phyloP scores from a whole-genome alignment of 2,888 invertebrate species.

The Ariolimax columbianus region DNA sequence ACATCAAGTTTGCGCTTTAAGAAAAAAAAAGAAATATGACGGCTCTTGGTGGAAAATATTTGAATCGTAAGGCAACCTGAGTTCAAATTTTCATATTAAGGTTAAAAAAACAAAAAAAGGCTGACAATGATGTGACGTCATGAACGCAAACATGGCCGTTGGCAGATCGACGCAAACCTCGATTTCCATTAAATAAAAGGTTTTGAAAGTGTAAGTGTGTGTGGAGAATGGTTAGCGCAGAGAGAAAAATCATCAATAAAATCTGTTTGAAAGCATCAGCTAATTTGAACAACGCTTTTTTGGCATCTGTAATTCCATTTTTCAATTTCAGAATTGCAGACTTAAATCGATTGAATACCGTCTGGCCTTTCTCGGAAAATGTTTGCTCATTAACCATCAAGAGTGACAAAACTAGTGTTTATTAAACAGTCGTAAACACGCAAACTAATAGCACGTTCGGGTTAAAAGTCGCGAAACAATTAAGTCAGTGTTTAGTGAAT shows the following conservation, averaged over 20 bases:
- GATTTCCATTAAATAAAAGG: not conserved
- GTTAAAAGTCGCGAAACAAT: not conserved
- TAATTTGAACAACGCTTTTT: not conserved
- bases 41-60: too few species aligned
- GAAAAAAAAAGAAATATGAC: too few species aligned
- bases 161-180: conserved; percentile 1
- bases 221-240: too few species aligned
- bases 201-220: too few species aligned
- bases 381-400: not conserved
- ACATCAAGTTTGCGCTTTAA: too few species aligned
- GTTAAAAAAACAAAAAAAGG: too few species aligned
- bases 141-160: not conserved
- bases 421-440: not conserved
- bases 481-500: not conserved
- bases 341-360: conserved; percentile 15
- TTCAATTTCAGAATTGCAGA: conserved; percentile 11
- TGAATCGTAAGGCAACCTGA: too few species aligned
- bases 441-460: not conserved
- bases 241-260: not conserved
- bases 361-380: conserved; percentile 9
- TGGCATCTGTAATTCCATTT: conserved; percentile 9
- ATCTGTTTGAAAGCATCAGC: not conserved
- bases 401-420: not conserved
- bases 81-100: too few species aligned
- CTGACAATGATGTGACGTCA: not conserved